Conservation (phyloP, 2,797 vertebrate species). For the Brachymystax lenok region DNA sequence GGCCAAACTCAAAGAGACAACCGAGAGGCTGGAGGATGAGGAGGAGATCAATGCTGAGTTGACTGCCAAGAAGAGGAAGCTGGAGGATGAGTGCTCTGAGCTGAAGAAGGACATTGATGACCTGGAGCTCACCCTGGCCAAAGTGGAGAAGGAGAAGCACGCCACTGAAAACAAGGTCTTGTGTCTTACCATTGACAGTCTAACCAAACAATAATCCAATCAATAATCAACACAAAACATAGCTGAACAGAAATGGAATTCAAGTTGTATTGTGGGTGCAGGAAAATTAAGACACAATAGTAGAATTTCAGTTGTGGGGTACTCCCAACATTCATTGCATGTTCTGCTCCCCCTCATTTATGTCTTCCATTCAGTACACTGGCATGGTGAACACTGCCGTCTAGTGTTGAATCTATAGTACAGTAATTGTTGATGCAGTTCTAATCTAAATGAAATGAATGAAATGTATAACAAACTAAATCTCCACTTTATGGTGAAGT, state of each 20-base stretch:
- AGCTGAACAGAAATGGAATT: neutral
- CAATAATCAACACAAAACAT: neutral
- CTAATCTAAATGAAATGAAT: neutral
- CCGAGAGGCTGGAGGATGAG: slow-evolving; percentile 1
- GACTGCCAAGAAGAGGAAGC: neutral
- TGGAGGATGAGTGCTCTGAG: slow-evolving; percentile 1
- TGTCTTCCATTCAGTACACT: too few relatives aligned
- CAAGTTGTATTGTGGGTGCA: neutral
- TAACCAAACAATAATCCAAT: neutral
- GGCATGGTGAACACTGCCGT: too few relatives aligned
- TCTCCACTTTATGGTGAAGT: neutral
- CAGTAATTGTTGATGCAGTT: neutral
- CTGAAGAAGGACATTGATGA: slow-evolving; percentile 1
- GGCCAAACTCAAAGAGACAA: neutral
- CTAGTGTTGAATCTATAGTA: too few relatives aligned
- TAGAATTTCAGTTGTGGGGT: too few relatives aligned
- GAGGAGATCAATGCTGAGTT: slow-evolving; percentile 1
- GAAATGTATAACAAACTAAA: too few relatives aligned
- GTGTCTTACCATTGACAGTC: too few relatives aligned
- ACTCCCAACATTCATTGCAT: too few relatives aligned
- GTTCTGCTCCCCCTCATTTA: too few relatives aligned
- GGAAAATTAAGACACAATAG: too few relatives aligned
- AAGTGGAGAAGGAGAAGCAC: slow-evolving; percentile 6
- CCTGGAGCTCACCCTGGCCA: slow-evolving; percentile 4
- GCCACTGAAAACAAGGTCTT: slow-evolving; percentile 63